A percentile compares a stretch with the other conserved stretches of the same genome.
Conservation (phyloP, 2,888 invertebrate species). For the Abrostola triplasia region DNA sequence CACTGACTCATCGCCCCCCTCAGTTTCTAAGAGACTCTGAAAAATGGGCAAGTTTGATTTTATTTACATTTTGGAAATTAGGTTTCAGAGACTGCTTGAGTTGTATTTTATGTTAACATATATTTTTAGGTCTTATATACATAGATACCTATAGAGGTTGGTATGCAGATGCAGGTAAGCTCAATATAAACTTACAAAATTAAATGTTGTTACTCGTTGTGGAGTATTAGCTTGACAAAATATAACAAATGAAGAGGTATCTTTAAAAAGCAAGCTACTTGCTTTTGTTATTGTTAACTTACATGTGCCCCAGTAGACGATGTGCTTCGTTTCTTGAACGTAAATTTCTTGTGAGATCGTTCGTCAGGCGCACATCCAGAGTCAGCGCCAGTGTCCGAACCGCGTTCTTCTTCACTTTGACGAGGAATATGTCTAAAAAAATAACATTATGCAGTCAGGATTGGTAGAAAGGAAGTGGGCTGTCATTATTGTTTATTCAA, state of each 20-base stretch:
- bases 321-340: constrained; percentile 96
- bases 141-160: too few species aligned
- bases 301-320: constrained; percentile 94
- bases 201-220: too few species aligned
- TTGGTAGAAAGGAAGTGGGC: not conserved
- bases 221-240: too few species aligned
- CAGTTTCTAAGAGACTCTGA: constrained; percentile 94
- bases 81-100: too few species aligned
- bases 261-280: too few species aligned
- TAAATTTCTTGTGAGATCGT: constrained; percentile 92
- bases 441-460: not conserved
- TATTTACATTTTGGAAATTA: too few species aligned
- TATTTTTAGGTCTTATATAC: too few species aligned
- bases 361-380: constrained; percentile 92
- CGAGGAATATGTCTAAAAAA: constrained; percentile 91
- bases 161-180: too few species aligned
- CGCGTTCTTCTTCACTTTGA: constrained; percentile 90
- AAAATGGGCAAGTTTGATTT: not conserved
- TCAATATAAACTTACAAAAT: too few species aligned
- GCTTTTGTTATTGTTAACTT: constrained; percentile 40
- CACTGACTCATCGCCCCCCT: constrained; percentile 92
- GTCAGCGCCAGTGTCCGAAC: constrained; percentile 89
- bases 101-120: too few species aligned
- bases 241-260: too few species aligned
- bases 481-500: too few species aligned